Evolutionary conservation across 37 sponge, comb jelly and placozoan genomes (phyloP).

Genomic region (Diacarnus erythraeanus): DNA sequence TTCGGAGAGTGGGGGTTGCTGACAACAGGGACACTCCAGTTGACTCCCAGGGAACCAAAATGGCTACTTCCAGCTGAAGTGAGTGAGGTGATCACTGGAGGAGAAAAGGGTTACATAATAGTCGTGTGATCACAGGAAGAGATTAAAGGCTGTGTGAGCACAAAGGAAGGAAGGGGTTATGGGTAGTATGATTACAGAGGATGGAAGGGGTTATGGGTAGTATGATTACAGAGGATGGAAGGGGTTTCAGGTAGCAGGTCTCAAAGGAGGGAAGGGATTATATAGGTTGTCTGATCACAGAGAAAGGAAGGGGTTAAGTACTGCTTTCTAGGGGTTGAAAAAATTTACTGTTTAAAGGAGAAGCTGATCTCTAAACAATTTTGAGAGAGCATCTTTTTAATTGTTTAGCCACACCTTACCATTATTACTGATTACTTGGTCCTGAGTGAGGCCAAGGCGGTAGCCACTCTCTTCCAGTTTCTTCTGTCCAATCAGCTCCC

Average conservation of each 20-base stretch:
- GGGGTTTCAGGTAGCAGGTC: not conserved
- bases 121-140: too few species aligned
- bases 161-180: not conserved
- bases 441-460: too few species aligned
- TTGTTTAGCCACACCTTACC: too few species aligned
- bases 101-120: too few species aligned
- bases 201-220: not conserved
- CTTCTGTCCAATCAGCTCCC: not conserved
- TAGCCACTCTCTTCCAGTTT: not conserved
- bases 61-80: conserved; percentile 22
- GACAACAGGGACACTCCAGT: conserved; percentile 25
- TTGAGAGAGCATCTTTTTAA: too few species aligned
- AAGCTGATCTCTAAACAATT: too few species aligned
- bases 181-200: not conserved
- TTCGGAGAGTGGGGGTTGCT: too few species aligned
- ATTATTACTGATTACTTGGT: too few species aligned
- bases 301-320: too few species aligned
- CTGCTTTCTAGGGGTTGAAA: too few species aligned
- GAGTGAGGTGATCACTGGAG: not conserved
- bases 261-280: not conserved
- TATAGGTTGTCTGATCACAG: too few species aligned
- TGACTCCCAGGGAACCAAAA: conserved; percentile 62
- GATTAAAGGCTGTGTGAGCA: not conserved
- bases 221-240: not conserved
- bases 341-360: too few species aligned